Percentiles rank a stretch among this genome's conserved stretches.
Conservation (phyloP, 2,888 invertebrate genomes). For the Hyppa rectilinea region DNA sequence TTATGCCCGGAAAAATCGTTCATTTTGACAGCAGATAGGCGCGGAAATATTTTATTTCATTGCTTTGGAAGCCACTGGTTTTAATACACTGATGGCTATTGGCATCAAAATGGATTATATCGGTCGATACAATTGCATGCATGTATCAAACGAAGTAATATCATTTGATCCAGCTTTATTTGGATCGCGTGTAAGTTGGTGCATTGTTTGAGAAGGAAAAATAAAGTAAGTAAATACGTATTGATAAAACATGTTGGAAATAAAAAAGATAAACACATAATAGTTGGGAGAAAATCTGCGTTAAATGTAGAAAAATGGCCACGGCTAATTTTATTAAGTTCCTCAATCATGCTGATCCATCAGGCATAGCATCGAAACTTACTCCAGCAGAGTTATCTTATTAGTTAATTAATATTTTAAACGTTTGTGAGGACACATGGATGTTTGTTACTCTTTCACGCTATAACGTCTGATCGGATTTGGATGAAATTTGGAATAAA, state of each 20-base stretch:
- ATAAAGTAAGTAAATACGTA: too few relatives aligned
- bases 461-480: too few relatives aligned
- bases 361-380: background rate
- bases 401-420: too few relatives aligned
- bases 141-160: constrained; percentile 20
- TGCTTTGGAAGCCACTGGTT: constrained; percentile 42
- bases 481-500: too few relatives aligned
- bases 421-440: too few relatives aligned
- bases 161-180: constrained; percentile 8
- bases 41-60: constrained; percentile 53
- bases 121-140: constrained; percentile 26
- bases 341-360: background rate
- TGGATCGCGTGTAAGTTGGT: background rate
- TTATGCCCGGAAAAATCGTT: constrained; percentile 54
- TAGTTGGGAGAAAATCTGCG: too few relatives aligned
- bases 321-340: background rate
- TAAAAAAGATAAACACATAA: too few relatives aligned
- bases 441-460: too few relatives aligned
- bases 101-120: constrained; percentile 38
- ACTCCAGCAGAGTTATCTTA: background rate
- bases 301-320: too few relatives aligned
- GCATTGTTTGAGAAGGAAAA: too few relatives aligned
- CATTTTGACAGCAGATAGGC: constrained; percentile 57
- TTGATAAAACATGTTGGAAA: too few relatives aligned
- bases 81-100: constrained; percentile 51